phyloP scores from a whole-genome alignment of 2,797 vertebrate species.

The Arnoldichthys spilopterus region DNA sequence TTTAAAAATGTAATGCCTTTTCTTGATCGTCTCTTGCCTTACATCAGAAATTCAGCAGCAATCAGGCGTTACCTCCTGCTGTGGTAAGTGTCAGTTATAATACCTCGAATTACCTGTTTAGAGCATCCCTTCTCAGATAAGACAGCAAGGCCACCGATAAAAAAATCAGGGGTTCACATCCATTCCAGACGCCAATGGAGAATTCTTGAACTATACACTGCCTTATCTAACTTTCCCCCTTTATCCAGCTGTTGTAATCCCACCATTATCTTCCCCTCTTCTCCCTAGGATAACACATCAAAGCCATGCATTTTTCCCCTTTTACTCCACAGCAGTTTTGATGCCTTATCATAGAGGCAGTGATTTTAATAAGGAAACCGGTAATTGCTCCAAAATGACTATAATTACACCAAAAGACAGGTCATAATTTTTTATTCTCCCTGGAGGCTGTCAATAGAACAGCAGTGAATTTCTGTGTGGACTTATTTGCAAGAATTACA shows the following conservation, averaged over 20 bases:
- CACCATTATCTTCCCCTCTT: slow-evolving; percentile 31
- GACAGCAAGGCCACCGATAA: slow-evolving; percentile 28
- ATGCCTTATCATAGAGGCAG: slow-evolving; percentile 47
- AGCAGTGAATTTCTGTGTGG: slow-evolving; percentile 16
- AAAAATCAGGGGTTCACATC: slow-evolving; percentile 24
- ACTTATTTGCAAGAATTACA: slow-evolving; percentile 11
- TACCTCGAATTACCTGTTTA: neutral
- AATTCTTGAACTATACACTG: slow-evolving; percentile 14
- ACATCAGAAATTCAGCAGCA: neutral
- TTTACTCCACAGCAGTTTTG: slow-evolving; percentile 34
- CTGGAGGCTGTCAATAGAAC: slow-evolving; percentile 18
- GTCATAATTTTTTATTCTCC: slow-evolving; percentile 32
- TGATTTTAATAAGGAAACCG: slow-evolving; percentile 54
- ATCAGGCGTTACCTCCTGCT: neutral
- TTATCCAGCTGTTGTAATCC: slow-evolving; percentile 50
- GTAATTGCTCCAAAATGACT: slow-evolving; percentile 57
- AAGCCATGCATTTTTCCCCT: neutral
- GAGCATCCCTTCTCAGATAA: slow-evolving; percentile 17
- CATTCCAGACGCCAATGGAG: slow-evolving; percentile 10
- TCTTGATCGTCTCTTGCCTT: neutral
- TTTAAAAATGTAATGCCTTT: neutral
- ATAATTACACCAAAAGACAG: slow-evolving; percentile 57
- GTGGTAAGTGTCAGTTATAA: neutral
- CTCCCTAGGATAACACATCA: slow-evolving; percentile 23
- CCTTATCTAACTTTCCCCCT: slow-evolving; percentile 39